Base-by-base conservation (phyloP, 1,140 invertebrate species). In the Maniola jurtina region DNA sequence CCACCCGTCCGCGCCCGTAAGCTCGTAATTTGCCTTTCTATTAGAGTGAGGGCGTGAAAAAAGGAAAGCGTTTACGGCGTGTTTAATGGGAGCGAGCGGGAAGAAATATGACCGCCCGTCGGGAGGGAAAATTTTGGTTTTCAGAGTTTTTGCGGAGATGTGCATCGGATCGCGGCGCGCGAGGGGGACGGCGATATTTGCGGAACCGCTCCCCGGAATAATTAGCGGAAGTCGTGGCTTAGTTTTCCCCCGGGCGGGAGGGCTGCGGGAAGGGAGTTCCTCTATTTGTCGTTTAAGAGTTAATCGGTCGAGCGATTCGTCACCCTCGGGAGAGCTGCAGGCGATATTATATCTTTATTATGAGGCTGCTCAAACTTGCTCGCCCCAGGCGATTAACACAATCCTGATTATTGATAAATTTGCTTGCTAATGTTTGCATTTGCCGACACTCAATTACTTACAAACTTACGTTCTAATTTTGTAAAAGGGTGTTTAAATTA, bases 11-110 rank as follows among this genome's bases (percentile, higher is more conserved):
- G 87, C 88, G 86, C 86, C 82, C 85, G 85, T 88, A 89, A 91
- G 85, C 87, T 89, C 87, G 89, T 91, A 89, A 90, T 90, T 90
- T 90, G 88, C 86, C 88, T 90, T 90, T 91, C 87, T 91, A 91
- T 91, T 91, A 89, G 86, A 89, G 82, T 79, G 88, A 89, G 88
- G 88, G 88, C 86, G 88, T 91, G 87, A 91, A 91, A 91, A 91
- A 89, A 91, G 88, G 88, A 91, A 89, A 91, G 88, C 88, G 84
- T 89, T 91, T 89, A 91, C 88, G 87, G 88, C 68, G 83, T 89
- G 87, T 84, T 91, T 91, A 89, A 89, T 91, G 87, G 79, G 88
- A 89, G 88, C 61, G 88, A 91, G 79, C 86, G 87, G 87, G 87
- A 91, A 87, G 87, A 91, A 91, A 89, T 91, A 91, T 88, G 81